Conservation (phyloP, 1,140 invertebrate species). For the Berghia stephanieae region DNA sequence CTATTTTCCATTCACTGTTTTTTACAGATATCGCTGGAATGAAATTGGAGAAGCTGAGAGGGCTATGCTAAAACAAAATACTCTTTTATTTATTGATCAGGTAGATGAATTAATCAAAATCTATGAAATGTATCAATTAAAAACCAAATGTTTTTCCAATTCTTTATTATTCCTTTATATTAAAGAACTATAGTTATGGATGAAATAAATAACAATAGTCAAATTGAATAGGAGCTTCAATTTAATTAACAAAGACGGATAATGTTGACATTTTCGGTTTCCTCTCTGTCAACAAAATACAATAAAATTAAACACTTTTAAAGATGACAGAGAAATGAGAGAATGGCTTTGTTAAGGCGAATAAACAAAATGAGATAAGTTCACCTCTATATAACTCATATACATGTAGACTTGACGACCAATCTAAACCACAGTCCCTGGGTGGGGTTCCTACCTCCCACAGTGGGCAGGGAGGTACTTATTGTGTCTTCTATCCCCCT, state of each 20-base stretch:
- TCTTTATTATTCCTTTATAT: background rate
- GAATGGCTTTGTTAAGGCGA: too few species aligned
- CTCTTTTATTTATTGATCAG: slow-evolving; percentile 48
- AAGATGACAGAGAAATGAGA: too few species aligned
- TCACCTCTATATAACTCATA: too few species aligned
- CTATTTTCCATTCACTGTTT: slow-evolving; percentile 30
- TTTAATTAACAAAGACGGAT: too few species aligned
- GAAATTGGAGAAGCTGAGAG: slow-evolving; percentile 86
- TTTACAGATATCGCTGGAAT: slow-evolving; percentile 78
- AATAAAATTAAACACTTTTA: background rate
- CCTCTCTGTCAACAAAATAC: background rate
- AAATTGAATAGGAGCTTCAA: background rate
- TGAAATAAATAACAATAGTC: background rate
- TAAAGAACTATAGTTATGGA: too few species aligned
- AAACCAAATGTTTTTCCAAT: background rate
- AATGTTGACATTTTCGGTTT: too few species aligned
- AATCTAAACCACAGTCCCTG: too few species aligned
- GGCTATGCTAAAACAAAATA: slow-evolving; percentile 78
- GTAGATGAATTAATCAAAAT: slow-evolving; percentile 41
- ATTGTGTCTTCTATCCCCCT: too few species aligned
- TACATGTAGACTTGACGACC: too few species aligned
- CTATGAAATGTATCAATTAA: background rate
- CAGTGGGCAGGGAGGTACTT: too few species aligned
- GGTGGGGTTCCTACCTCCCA: too few species aligned
- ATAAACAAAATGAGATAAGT: too few species aligned